Percentiles rank a stretch among this genome's conserved stretches.
These are phyloP conservation scores for Catostomus latipinnis DNA, from an alignment of 2,797 vertebrate species.

Conservation along the genomic window DNA sequence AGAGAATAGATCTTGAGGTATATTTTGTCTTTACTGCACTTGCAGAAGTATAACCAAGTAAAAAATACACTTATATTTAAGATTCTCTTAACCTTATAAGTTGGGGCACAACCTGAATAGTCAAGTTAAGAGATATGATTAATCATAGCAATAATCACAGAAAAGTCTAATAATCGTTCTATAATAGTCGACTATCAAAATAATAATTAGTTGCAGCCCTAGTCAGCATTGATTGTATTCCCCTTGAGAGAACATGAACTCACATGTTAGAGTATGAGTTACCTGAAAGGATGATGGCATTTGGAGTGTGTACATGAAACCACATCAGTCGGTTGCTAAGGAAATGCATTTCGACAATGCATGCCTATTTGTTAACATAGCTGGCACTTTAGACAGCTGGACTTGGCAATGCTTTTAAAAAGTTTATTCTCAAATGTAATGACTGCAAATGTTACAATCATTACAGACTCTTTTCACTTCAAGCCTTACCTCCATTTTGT, in stretches of 20 bases:
- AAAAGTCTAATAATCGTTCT: too few species aligned
- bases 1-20: too few species aligned
- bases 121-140: too few species aligned
- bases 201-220: too few species aligned
- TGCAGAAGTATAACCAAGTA: too few species aligned
- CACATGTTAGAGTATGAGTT: constrained; percentile 34
- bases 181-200: too few species aligned
- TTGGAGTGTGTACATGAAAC: constrained; percentile 47
- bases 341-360: constrained; percentile 47
- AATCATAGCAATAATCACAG: too few species aligned
- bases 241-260: constrained; percentile 13
- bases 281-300: constrained; percentile 32
- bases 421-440: constrained; percentile 33
- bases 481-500: constrained; percentile 2
- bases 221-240: constrained; percentile 22
- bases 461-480: neutral
- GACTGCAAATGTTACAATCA: neutral
- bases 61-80: too few species aligned
- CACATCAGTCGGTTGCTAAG: constrained; percentile 53
- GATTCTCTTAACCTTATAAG: too few species aligned
- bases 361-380: constrained; percentile 51
- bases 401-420: constrained; percentile 31
- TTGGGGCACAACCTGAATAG: too few species aligned
- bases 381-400: constrained; percentile 46
- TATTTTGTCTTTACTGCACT: too few species aligned